Evolutionary conservation across 1,140 invertebrate species (phyloP).

Genomic region (Araneus ventricosus): DNA sequence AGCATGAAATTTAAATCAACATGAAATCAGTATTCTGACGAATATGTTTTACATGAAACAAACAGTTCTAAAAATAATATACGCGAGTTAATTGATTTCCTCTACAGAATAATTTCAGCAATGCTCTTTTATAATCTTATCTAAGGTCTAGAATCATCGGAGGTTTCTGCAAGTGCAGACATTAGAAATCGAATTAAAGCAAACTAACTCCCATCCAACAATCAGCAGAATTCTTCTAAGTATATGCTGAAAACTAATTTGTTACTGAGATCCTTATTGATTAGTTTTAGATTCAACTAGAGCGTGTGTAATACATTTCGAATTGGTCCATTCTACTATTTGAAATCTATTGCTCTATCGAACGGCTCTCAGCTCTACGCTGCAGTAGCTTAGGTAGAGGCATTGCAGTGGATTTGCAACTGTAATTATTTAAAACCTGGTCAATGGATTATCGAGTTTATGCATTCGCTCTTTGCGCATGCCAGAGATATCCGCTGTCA

Average conservation of each 20-base stretch:
- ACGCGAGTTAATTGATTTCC: too few relatives aligned
- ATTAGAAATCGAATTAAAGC: too few relatives aligned
- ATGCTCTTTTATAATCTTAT: too few relatives aligned
- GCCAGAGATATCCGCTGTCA: background rate
- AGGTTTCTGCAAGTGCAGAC: too few relatives aligned
- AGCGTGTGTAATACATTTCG: background rate
- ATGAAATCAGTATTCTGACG: too few relatives aligned
- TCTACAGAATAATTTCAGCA: too few relatives aligned
- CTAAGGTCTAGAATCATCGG: too few relatives aligned
- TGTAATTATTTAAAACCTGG: conserved; percentile 29
- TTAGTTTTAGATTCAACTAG: background rate
- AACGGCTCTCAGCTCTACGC: background rate
- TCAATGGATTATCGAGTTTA: conserved; percentile 6
- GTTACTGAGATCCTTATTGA: background rate
- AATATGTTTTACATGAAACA: too few relatives aligned
- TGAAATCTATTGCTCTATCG: background rate
- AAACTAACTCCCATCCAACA: background rate
- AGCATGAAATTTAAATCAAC: too few relatives aligned
- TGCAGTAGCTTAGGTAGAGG: background rate
- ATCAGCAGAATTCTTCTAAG: background rate
- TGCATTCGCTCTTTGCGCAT: background rate
- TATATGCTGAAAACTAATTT: background rate
- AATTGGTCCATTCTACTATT: background rate
- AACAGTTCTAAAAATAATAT: too few relatives aligned
- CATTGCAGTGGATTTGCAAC: background rate